phyloP scores from a whole-genome alignment of 2,888 invertebrate species.

The Cheiracanthium punctorium region DNA sequence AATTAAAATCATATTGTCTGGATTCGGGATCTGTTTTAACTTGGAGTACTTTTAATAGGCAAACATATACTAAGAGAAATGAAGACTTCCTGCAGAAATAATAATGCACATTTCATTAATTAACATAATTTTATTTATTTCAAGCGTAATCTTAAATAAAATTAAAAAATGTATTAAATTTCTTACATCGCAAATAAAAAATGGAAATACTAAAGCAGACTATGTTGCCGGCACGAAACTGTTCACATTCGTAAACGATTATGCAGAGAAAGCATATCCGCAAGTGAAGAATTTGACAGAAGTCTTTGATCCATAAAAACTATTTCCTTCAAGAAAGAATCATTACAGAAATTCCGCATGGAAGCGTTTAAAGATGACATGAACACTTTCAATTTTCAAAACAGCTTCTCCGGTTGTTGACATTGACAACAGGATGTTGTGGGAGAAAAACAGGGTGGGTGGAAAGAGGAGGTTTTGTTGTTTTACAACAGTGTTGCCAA shows the following conservation, averaged over 20 bases:
- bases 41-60: no score
- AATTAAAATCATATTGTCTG: slow-evolving; percentile 41
- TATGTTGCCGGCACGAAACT: background rate
- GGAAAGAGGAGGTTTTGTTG: no score
- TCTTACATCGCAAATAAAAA: no score
- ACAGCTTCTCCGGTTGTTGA: slow-evolving; percentile 57
- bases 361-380: background rate
- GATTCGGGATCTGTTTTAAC: background rate
- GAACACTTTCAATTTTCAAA: background rate
- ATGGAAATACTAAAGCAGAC: no score
- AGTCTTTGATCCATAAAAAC: background rate
- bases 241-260: background rate
- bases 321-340: background rate
- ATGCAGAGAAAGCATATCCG: background rate
- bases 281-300: background rate
- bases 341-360: background rate
- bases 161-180: no score
- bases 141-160: no score
- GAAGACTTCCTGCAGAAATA: no score
- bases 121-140: no score
- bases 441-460: background rate
- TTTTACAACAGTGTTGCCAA: no score
- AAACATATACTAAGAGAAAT: no score
- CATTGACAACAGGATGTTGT: slow-evolving; percentile 68
- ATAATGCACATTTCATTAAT: no score